These are phyloP conservation scores for Microcebus murinus DNA, from an alignment of 2,113 vertebrate species.

Conservation along the genomic window DNA sequence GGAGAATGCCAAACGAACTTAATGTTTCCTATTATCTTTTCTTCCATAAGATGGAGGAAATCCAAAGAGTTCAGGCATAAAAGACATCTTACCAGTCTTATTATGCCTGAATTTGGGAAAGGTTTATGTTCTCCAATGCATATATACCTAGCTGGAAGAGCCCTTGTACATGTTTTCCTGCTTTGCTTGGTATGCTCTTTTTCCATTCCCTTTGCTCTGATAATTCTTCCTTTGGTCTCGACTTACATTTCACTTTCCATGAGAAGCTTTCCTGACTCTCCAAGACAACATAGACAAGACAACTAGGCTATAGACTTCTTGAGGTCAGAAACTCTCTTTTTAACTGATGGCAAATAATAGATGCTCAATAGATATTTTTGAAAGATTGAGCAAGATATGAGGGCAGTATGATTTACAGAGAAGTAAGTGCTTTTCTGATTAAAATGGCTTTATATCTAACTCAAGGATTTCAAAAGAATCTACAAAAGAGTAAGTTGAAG, in stretches of 20 bases:
- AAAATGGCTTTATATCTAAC: neutral
- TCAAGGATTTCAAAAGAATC: neutral
- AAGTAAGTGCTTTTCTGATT: neutral
- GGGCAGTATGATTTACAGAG: neutral
- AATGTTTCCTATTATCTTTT: slow-evolving; percentile 3
- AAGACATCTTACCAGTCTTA: neutral
- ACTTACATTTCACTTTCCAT: neutral
- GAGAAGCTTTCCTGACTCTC: neutral
- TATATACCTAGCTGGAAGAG: neutral
- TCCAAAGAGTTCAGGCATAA: neutral
- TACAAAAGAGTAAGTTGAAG: neutral
- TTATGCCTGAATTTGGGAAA: slow-evolving; percentile 8
- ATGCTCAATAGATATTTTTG: neutral
- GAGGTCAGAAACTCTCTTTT: neutral
- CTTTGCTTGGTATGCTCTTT: neutral
- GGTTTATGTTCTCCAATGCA: neutral
- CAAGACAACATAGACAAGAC: neutral
- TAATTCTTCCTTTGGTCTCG: neutral
- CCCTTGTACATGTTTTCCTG: neutral
- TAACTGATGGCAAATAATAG: neutral
- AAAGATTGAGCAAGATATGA: neutral
- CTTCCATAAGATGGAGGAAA: neutral
- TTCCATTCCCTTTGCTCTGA: neutral
- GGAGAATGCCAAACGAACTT: neutral
- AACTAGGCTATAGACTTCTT: neutral